These are phyloP conservation scores for Tangara arthus DNA, from an alignment of 2,797 vertebrate species.

Conservation along the genomic window DNA sequence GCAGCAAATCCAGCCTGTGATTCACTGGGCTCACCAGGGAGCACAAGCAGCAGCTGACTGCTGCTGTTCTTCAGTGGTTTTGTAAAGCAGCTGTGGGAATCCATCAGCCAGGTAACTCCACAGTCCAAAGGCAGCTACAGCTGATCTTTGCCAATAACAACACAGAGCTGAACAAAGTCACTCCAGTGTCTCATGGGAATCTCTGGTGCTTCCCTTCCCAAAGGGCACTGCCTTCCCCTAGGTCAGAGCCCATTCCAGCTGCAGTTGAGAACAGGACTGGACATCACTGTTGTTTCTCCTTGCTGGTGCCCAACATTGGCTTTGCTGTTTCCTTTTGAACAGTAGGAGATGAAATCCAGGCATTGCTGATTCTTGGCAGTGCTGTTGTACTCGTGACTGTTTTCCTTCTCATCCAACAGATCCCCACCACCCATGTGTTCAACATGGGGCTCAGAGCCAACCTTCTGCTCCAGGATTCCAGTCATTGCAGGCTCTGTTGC, in stretches of 20 bases:
- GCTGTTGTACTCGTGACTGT: not conserved
- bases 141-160: not conserved
- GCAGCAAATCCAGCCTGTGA: not conserved
- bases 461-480: not conserved
- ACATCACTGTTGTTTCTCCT: not conserved
- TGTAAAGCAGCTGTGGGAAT: not conserved
- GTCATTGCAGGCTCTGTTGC: not conserved
- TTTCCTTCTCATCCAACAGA: not conserved
- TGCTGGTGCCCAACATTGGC: not conserved
- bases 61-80: not conserved
- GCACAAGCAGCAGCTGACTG: not conserved
- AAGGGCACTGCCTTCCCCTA: not conserved
- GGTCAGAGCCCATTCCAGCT: not conserved
- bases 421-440: not conserved
- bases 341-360: not conserved
- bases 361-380: not conserved
- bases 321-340: not conserved
- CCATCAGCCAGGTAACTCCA: not conserved
- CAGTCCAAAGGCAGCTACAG: not conserved
- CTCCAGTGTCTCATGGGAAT: not conserved
- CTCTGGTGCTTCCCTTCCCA: not conserved
- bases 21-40: not conserved
- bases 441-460: not conserved
- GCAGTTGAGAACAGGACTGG: not conserved
- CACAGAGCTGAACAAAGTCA: not conserved